These are phyloP conservation scores for Microctonus hyperodae DNA, from an alignment of 2,888 invertebrate genomes.

Conservation along the genomic window DNA sequence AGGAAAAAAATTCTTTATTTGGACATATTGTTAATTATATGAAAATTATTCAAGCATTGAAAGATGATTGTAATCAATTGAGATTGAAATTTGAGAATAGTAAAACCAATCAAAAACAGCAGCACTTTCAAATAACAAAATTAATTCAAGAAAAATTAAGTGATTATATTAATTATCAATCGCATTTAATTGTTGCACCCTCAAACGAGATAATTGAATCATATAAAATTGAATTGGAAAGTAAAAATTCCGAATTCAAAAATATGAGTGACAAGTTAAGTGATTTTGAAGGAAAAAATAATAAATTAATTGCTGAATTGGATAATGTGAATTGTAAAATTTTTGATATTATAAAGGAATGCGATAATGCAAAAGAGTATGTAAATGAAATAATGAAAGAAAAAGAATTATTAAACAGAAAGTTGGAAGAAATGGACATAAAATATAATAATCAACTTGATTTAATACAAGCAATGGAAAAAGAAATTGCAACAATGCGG, in stretches of 20 bases:
- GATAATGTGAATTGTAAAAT: constrained; percentile 48
- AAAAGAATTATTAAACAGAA: constrained; percentile 44
- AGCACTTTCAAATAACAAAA: constrained; percentile 30
- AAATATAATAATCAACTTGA: background rate
- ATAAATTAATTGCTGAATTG: constrained; percentile 48
- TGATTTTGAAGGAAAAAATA: constrained; percentile 41
- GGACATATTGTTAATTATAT: constrained; percentile 44
- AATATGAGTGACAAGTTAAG: constrained; percentile 35
- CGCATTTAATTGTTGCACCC: constrained; percentile 21
- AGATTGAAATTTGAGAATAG: constrained; percentile 22
- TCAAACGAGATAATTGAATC: background rate
- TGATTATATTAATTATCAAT: constrained; percentile 34
- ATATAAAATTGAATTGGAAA: constrained; percentile 36
- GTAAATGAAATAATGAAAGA: constrained; percentile 19
- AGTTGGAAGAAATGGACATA: background rate
- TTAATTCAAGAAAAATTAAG: constrained; percentile 26
- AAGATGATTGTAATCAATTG: constrained; percentile 43
- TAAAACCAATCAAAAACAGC: background rate
- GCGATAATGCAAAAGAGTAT: constrained; percentile 15
- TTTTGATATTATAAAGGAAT: constrained; percentile 42
- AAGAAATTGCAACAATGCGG: constrained; percentile 29
- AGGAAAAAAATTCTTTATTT: constrained; percentile 45
- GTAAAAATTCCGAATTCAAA: constrained; percentile 34
- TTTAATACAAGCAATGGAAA: constrained; percentile 18
- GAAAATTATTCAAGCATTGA: constrained; percentile 40